Evolutionary conservation across 2,113 vertebrate genomes (phyloP), one percentile per base, ranked within the genome.

Genomic region (Peromyscus californicus): DNA sequence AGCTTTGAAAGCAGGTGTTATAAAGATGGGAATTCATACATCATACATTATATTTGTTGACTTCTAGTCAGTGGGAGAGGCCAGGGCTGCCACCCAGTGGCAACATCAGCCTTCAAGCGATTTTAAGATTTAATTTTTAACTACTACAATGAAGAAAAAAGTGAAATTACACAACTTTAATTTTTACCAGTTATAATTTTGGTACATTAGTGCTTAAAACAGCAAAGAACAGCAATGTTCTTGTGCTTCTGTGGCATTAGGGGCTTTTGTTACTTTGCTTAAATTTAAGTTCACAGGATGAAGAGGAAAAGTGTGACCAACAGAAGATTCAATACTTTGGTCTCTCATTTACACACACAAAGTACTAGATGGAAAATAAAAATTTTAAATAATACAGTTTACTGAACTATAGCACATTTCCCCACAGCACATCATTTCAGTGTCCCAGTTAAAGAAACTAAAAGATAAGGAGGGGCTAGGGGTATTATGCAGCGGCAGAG

Each of bases 41-140:
- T 5, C 70, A 48, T 83, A 86, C 51, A 69, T 85, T 85, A 0
- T 75, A 93, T 90, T 45, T 96, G 93, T 51, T 93, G 33, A 93
- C 31, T 87, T 63, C 89, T 75, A 72, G 17, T 93, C 76, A 91
- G 26, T 91, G 69, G 78, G 31, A 97, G 91, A 97, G 91, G 70
- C 54, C 79, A 97, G 94, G 87, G 63, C 93, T 98, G 97, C 97
- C 97, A 98, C 97, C 96, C 97, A 96, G 96, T 97, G 98, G 97
- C 84, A 97, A 96, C 11, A 0, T 90, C 80, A 86, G 39, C 91
- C 48, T 97, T 91, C 54, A 96, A 92, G 90, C 78, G 24, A 95
- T 94, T 95, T 96, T 51, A 92, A 92, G 42, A 93, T 80, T 95
- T 89, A 89, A 65, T 48, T 84, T 70, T 95, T 86, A 82, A 59